Percentiles rank a stretch among this genome's conserved stretches.
phyloP scores from a whole-genome alignment of 2,797 vertebrate genomes.

The Premnoplex brunnescens region DNA sequence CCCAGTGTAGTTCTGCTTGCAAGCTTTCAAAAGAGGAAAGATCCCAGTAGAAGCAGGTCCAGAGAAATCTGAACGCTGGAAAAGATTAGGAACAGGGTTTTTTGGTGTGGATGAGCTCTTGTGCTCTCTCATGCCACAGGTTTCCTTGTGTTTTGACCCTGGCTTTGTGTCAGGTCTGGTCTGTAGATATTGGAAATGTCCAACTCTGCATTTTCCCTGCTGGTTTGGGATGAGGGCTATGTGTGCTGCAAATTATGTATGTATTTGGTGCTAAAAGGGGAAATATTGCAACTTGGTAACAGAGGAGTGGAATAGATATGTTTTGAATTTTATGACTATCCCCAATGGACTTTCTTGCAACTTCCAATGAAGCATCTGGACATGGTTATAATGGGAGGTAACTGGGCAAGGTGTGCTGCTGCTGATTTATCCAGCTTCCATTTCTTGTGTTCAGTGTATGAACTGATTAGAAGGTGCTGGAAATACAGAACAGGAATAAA shows the following conservation, averaged over 20 bases:
- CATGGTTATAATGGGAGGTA: neutral
- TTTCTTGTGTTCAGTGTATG: neutral
- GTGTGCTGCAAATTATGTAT: neutral
- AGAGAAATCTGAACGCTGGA: neutral
- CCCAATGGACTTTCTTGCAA: neutral
- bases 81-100: neutral
- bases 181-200: neutral
- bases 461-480: conserved; percentile 20
- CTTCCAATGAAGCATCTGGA: conserved; percentile 17
- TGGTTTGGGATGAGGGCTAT: neutral
- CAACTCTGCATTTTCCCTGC: neutral
- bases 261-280: neutral
- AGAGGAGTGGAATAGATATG: neutral
- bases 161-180: neutral
- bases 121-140: neutral
- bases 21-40: neutral
- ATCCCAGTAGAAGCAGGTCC: neutral
- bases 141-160: neutral
- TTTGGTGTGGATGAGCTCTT: too few species aligned
- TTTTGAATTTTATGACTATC: neutral
- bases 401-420: neutral
- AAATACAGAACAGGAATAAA: conserved; percentile 13
- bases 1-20: neutral
- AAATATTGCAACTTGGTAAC: neutral
- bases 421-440: conserved; percentile 18